These are phyloP conservation scores for Lagenorhynchus albirostris DNA, from an alignment of 2,113 vertebrate species.

Conservation along the genomic window DNA sequence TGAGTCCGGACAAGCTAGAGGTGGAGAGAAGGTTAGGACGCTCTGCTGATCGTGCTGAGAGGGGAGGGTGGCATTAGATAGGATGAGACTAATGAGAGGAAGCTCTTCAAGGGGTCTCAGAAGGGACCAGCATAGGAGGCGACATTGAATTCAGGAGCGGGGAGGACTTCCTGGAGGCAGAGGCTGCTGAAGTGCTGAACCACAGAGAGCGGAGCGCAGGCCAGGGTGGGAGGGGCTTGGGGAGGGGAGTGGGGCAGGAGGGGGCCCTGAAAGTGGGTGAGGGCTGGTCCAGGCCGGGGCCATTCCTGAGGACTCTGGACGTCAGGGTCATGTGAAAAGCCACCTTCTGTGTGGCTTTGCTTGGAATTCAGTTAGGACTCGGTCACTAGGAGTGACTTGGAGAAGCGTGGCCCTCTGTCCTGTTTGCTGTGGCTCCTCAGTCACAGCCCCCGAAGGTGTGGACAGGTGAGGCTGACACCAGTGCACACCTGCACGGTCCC, in stretches of 20 bases:
- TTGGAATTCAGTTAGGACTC: neutral
- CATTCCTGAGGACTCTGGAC: rapidly evolving
- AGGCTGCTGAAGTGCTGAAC: neutral
- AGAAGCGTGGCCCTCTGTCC: neutral
- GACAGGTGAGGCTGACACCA: rapidly evolving
- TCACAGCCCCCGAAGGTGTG: rapidly evolving
- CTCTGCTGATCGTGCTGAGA: neutral
- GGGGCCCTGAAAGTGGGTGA: neutral
- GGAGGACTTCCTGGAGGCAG: neutral
- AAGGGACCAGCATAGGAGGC: neutral
- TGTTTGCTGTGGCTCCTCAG: neutral
- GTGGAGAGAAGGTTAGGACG: rapidly evolving
- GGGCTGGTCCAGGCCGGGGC: neutral
- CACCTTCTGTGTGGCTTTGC: neutral
- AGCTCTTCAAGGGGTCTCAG: neutral
- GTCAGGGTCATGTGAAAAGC: neutral
- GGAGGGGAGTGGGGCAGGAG: neutral
- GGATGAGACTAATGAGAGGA: neutral
- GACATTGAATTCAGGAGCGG: neutral
- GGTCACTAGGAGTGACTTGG: neutral
- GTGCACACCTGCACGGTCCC: neutral
- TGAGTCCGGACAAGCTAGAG: neutral
- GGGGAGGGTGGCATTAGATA: neutral
- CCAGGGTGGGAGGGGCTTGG: rapidly evolving
- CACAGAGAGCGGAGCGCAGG: neutral